These are phyloP conservation scores for Mayetiola destructor DNA, from an alignment of 2,888 invertebrate species.

Conservation along the genomic window DNA sequence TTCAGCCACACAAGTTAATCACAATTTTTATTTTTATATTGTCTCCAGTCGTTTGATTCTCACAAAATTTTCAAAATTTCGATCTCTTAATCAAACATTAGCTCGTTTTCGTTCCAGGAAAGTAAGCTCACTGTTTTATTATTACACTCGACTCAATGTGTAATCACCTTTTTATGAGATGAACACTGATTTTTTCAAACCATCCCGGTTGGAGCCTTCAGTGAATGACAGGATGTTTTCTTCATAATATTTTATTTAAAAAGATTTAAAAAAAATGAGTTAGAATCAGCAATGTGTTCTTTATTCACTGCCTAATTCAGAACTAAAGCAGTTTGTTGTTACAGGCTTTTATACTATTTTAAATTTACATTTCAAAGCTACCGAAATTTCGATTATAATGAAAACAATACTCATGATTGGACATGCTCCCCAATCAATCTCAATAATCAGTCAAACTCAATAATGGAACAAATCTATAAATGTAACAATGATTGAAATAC, in stretches of 20 bases:
- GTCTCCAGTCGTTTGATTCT: constrained; percentile 7
- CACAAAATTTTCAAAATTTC: constrained; percentile 4
- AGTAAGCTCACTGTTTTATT: too few relatives aligned
- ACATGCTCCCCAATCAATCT: not conserved
- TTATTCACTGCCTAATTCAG: too few relatives aligned
- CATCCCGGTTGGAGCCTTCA: not conserved
- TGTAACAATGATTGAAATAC: too few relatives aligned
- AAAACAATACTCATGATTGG: not conserved
- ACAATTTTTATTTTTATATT: constrained; percentile 9
- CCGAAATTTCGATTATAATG: not conserved
- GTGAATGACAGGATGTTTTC: not conserved
- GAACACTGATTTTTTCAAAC: not conserved
- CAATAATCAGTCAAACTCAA: too few relatives aligned
- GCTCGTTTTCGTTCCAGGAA: not conserved
- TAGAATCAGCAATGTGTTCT: too few relatives aligned
- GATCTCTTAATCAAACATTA: constrained; percentile 10
- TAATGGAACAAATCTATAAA: too few relatives aligned
- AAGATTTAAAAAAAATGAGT: too few relatives aligned
- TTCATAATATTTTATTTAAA: not conserved
- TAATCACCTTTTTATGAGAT: not conserved
- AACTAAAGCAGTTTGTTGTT: not conserved
- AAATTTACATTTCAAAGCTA: not conserved
- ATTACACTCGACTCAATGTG: too few relatives aligned
- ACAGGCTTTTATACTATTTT: not conserved
- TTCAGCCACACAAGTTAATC: constrained; percentile 4